A percentile compares a stretch with the other conserved stretches of the same genome.
Evolutionary conservation across 2,113 vertebrate genomes (phyloP).

Genomic region (Nothocercus julius): DNA sequence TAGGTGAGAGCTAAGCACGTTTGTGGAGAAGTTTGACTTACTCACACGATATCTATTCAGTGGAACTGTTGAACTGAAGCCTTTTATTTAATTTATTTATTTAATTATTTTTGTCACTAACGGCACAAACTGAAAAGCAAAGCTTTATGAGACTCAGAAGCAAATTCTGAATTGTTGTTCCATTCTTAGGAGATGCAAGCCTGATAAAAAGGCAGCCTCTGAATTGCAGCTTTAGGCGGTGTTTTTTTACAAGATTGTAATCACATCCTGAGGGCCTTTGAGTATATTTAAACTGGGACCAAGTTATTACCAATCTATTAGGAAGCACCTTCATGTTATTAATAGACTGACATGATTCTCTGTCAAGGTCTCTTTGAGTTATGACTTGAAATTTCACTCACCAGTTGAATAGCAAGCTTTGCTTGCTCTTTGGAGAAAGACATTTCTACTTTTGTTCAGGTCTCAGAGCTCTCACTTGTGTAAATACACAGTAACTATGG

Average conservation of each 20-base stretch:
- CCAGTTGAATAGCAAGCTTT: background rate
- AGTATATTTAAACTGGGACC: background rate
- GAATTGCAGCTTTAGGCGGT: background rate
- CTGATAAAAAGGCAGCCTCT: background rate
- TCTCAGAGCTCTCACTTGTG: conserved; percentile 2
- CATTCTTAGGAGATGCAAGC: background rate
- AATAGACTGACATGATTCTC: background rate
- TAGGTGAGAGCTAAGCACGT: background rate
- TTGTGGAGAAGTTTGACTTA: background rate
- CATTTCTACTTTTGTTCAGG: background rate
- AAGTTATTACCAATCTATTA: background rate
- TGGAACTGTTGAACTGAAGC: background rate
- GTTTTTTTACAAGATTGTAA: background rate
- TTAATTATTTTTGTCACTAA: background rate
- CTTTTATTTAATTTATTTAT: background rate
- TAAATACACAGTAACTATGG: background rate
- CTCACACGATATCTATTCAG: background rate
- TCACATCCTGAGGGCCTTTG: background rate
- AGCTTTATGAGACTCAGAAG: background rate
- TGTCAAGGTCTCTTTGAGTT: background rate
- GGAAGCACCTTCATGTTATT: background rate
- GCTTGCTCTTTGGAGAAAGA: background rate
- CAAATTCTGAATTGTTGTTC: background rate
- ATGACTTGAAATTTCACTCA: background rate
- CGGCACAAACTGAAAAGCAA: background rate